A percentile compares a stretch with the other conserved stretches of the same genome.
phyloP scores from a whole-genome alignment of 1,140 invertebrate genomes.

The Brachystomella parvula region DNA sequence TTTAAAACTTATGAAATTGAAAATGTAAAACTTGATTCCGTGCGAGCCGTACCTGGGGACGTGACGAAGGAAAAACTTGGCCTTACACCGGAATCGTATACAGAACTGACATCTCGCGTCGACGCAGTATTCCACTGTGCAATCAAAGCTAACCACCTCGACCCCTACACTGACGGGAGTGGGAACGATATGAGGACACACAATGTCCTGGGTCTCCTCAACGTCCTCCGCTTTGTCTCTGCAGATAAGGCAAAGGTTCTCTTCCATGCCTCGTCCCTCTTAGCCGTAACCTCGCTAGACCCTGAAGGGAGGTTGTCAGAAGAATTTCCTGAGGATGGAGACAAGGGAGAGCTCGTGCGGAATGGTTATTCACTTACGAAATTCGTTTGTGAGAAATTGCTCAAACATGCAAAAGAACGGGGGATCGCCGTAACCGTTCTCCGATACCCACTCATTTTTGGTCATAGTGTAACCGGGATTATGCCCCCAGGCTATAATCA shows the following conservation, averaged over 20 bases:
- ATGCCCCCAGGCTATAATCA: constrained; percentile 17
- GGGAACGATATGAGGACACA: constrained; percentile 1
- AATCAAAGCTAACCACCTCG: constrained; percentile 21
- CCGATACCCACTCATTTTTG: constrained; percentile 22
- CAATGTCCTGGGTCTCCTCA: constrained; percentile 18
- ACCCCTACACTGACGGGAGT: constrained; percentile 9
- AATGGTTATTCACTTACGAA: constrained; percentile 16
- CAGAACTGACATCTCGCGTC: constrained; percentile 1
- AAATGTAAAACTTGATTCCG: not conserved
- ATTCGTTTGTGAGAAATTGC: constrained; percentile 20
- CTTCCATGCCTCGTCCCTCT: constrained; percentile 18
- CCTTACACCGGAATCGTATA: not conserved
- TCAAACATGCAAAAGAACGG: constrained; percentile 9
- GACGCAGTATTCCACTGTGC: constrained; percentile 23
- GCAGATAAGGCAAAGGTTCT: constrained; percentile 8
- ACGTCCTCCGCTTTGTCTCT: constrained; percentile 19
- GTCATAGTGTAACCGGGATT: constrained; percentile 7
- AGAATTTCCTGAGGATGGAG: constrained; percentile 14
- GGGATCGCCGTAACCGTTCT: constrained; percentile 16
- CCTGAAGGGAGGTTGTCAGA: constrained; percentile 13
- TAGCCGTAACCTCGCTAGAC: not conserved
- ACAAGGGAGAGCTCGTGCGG: not conserved
- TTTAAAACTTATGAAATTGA: not conserved
- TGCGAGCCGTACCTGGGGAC: constrained; percentile 1
- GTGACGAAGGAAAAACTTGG: constrained; percentile 12